Evolutionary conservation across 2,888 invertebrate genomes (phyloP), one percentile per base, ranked within the genome.

Genomic region (Synanthedon andrenaeformis): DNA sequence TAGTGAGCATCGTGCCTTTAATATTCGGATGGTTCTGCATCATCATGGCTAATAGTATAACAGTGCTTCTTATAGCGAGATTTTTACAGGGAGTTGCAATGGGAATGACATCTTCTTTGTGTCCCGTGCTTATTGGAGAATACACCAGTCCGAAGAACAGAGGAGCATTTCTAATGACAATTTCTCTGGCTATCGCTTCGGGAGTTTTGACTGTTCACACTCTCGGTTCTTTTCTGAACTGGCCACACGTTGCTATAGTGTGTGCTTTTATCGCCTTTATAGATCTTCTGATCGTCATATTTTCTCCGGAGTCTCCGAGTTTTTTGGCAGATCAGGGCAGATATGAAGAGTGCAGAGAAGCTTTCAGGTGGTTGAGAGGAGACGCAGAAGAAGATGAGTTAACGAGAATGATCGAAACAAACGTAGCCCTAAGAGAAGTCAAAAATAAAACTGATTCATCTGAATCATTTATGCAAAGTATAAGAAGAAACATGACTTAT

Each of bases 281-380:
- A 2, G 80, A 89, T 28, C 66, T 90, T 41, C 23, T 78, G 0
- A 70, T 78, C 5, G 69, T 73, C 1, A 61, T 75, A 28, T 71
- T 68, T 51, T 80, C 82, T 0, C 91, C 91, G 0, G 93, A 92
- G 69, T 89, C 91, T 1, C 92, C 92, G 0, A 86, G 84, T 54
- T 92, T 91, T 91, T 64, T 92, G 17, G 80, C 90, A 0, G 82
- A 88, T 41, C 89, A 89, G 57, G 89, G 89, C 0, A 79, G 81
- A 28, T 75, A 83, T 1, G 82, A 83, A 0, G 88, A 90, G 49
- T 90, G 91, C 0, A 82, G 82, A 57, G 67, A 73, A 41, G 79
- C 90, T 0, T 89, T 90, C 28, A 74, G 83, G 52, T 91, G 89
- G 83, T 79, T 90, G 45, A 77, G 91, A 60, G 91, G 91, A 11